Base-by-base conservation (phyloP, 2,888 invertebrate species). In the Hirtodrosophila trivittata region DNA sequence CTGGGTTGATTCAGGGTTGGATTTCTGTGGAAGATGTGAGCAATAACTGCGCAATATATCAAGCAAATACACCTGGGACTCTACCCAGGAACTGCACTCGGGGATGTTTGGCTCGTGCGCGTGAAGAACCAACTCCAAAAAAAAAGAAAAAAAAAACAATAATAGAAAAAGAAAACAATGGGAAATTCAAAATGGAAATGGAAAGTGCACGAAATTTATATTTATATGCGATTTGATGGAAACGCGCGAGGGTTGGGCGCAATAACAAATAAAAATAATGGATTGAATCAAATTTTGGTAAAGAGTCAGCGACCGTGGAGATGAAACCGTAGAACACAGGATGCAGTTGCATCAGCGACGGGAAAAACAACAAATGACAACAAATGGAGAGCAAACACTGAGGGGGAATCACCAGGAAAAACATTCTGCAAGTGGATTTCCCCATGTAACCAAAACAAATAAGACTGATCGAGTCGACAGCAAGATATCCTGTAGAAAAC, bases 21-120 rank as follows among this genome's bases (percentile, higher is more conserved):
- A 21, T 52, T 37, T 35, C 21, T 42, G 46, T 35, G 3, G 26
- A 26, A 47, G 37, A 57, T 54, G 50, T 63, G 51, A 62, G 77
- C 80, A 62, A 65, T 73, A 81, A 81, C 84, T 77, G 70, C 70
- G 81, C 81, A 81, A 81, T 81, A 77, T 77, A 77, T 81, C 81
- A 81, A 70, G 57, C 66, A 71, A 77, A 83, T 81, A 75, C 81
- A 81, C 81, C 81, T 81, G 81, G 81, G 81, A 83, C 73, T n/a
- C n/a, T 49, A 39, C 33, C 26, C 66, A 30, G 28, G 33, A 56
- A 47, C 33, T 62, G 66, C 58, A 72, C 50, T 38, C 70, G 58
- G 82, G 78, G 82, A 66, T 81, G 81, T 76, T 77, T 73, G 57
- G 45, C 38, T 38, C 38, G 66, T 18, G 60, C 66, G 66, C 72